Conservation (phyloP, 2,888 invertebrate species). For the Ophraella communa region DNA sequence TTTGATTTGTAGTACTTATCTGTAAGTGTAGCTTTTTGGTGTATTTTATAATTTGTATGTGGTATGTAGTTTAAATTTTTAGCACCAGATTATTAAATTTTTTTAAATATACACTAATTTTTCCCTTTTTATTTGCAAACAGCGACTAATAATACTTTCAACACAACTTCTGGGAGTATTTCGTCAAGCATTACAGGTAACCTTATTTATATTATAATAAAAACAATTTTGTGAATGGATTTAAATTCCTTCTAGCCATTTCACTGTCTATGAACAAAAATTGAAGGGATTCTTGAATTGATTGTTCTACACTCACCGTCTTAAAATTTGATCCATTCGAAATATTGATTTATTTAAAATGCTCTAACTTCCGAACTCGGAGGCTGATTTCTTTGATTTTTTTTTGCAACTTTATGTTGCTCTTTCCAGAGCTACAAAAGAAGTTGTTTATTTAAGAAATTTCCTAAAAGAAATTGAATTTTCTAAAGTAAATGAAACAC, state of each 20-base stretch:
- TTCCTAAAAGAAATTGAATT: too few species aligned
- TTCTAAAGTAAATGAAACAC: too few species aligned
- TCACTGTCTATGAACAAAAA: neutral
- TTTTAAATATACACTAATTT: neutral
- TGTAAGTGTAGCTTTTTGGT: neutral
- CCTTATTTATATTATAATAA: constrained; percentile 24
- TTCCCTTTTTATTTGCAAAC: constrained; percentile 41
- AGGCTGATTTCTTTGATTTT: too few species aligned
- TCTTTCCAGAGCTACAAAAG: too few species aligned
- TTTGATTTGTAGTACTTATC: constrained; percentile 10
- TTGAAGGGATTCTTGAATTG: neutral
- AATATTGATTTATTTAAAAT: too few species aligned
- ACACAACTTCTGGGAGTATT: constrained; percentile 50
- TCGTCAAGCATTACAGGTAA: constrained; percentile 52
- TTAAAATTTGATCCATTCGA: too few species aligned
- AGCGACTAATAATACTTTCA: constrained; percentile 56
- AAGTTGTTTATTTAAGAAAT: too few species aligned
- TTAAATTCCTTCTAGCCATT: constrained; percentile 19
- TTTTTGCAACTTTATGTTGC: too few species aligned
- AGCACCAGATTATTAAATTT: neutral
- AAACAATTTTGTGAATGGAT: neutral
- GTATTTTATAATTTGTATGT: constrained; percentile 6
- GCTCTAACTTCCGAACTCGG: too few species aligned
- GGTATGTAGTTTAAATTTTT: neutral
- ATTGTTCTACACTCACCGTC: too few species aligned